Evolutionary conservation across 2,888 invertebrate genomes (phyloP).

Genomic region (Cantharis rustica): DNA sequence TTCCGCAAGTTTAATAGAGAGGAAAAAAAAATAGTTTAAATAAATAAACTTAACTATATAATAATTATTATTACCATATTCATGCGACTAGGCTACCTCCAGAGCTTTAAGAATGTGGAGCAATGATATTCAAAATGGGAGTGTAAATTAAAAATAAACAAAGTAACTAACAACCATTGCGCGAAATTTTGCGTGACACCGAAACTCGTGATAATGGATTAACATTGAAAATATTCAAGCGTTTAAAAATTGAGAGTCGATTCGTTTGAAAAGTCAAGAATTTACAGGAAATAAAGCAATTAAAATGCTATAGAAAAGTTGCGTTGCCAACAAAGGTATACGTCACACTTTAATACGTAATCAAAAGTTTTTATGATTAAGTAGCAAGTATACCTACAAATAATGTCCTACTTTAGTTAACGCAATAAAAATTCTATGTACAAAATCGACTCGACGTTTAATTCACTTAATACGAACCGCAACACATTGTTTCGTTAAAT

Average conservation of each 20-base stretch:
- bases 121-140: conserved; percentile 3
- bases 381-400: background rate
- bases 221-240: background rate
- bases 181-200: conserved; percentile 19
- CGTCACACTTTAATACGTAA: conserved; percentile 27
- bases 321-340: conserved; percentile 9
- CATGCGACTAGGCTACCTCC: background rate
- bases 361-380: conserved; percentile 13
- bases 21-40: background rate
- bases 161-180: conserved; percentile 1
- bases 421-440: conserved; percentile 25
- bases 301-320: conserved; percentile 19
- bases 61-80: background rate
- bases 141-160: background rate
- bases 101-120: conserved; percentile 1
- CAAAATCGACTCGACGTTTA: background rate
- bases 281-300: conserved; percentile 3
- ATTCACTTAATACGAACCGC: background rate
- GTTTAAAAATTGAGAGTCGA: background rate
- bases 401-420: conserved; percentile 32
- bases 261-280: background rate
- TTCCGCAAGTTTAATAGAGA: background rate
- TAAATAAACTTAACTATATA: background rate
- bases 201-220: background rate
- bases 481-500: background rate